Conservation (phyloP, 2,797 vertebrate species). For the Catamblyrhynchus diadema region DNA sequence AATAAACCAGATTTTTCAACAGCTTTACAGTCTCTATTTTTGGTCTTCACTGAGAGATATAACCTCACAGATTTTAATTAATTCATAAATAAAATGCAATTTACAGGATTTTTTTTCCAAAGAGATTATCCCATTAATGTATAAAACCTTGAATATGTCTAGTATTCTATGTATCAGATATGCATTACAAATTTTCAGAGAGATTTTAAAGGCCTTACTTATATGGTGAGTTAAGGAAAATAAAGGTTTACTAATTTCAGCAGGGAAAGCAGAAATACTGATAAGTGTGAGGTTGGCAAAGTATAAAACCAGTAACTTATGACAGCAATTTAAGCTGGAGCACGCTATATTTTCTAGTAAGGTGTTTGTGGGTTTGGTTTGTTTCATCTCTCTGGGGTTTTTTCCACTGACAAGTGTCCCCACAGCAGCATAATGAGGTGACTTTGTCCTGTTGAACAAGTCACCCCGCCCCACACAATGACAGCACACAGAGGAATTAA, state of each 20-base stretch:
- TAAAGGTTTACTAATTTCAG: background rate
- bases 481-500: background rate
- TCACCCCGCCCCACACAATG: accelerated
- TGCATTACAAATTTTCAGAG: background rate
- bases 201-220: background rate
- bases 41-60: background rate
- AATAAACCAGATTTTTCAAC: background rate
- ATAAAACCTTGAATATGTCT: background rate
- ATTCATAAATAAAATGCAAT: background rate
- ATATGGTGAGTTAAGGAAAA: background rate
- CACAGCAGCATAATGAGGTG: background rate
- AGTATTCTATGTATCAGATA: background rate
- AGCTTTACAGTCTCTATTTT: background rate
- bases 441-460: background rate
- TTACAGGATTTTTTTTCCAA: background rate
- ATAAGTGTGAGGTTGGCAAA: background rate
- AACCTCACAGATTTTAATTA: background rate
- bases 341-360: background rate
- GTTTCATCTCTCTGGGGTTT: background rate
- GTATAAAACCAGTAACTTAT: background rate
- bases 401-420: background rate
- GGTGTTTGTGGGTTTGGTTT: background rate
- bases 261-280: background rate
- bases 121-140: background rate
- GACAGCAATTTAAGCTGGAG: background rate